These are phyloP conservation scores for Aramus guarauna DNA, from an alignment of 2,113 vertebrate species.

Conservation along the genomic window DNA sequence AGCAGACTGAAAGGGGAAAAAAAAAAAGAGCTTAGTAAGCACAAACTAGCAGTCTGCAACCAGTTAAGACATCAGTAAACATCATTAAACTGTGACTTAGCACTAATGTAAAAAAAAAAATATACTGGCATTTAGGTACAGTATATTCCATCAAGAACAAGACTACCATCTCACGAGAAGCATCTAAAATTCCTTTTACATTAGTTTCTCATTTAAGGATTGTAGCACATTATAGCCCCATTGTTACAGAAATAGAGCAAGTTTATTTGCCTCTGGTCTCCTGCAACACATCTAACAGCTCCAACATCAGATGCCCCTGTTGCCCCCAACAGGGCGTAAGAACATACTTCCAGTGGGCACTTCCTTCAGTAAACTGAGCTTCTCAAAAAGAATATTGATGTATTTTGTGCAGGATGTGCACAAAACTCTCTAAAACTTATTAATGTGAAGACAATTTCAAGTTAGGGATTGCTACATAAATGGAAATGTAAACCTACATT, in stretches of 20 bases:
- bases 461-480: not conserved
- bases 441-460: not conserved
- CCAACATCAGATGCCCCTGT: not conserved
- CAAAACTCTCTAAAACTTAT: not conserved
- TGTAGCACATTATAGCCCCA: not conserved
- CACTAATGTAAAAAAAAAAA: not conserved
- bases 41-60: not conserved
- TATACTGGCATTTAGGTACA: not conserved
- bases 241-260: not conserved
- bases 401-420: not conserved
- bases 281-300: not conserved
- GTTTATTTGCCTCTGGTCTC: not conserved
- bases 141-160: not conserved
- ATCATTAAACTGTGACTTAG: not conserved
- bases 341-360: not conserved
- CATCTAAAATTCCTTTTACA: not conserved
- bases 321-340: not conserved
- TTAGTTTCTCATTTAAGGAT: not conserved
- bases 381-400: not conserved
- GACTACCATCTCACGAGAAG: fast-evolving
- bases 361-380: not conserved
- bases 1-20: conserved; percentile 82
- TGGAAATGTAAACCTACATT: not conserved
- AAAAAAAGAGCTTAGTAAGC: not conserved
- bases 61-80: not conserved